Base-by-base conservation (phyloP, 2,113 vertebrate genomes). In the Bufo bufo region DNA sequence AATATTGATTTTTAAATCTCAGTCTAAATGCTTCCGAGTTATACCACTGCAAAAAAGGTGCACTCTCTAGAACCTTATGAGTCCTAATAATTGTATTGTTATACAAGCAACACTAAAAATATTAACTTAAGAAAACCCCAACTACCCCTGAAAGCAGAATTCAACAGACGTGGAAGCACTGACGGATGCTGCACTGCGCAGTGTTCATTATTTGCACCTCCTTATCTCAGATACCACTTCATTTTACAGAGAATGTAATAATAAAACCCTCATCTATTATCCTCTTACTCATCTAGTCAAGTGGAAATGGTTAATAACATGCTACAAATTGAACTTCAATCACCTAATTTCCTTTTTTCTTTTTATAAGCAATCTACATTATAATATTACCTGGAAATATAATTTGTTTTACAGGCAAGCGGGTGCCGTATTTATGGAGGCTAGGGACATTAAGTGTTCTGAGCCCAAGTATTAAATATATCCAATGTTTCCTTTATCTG, bases 291-390 rank as follows among this genome's bases (percentile, higher is more conserved):
- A 97, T 95, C 97, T 97, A 96, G 95, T 97, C 97, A 97, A 95
- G 97, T 94, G 96, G 97, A 99, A 98, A 98, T 97, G 95, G 97
- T 98, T 99, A 98, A 99, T 99, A 99, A 99, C 97, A 96, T 95
- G 96, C 96, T 97, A 99, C 98, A 99, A 99, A 99, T 99, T 99
- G 97, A 98, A 98, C 97, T 97, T 99, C 97, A 99, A 98, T 98
- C 97, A 97, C 96, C 95, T 96, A 94, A 96, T 97, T 97, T 84
- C 82, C 65, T 69, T 84, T 84, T 97, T 96, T 93, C 94, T 94
- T 93, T 95, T 96, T 95, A 95, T 95, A 95, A 96, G 94, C 93
- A 95, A 94, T 92, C 94, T 92, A 93, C 95, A 96, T 96, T 97
- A 96, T 96, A 95, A 92, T 92, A 93, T 95, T 95, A 90, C 93